Percentiles rank a stretch among this genome's conserved stretches.
Conservation (phyloP, 2,888 invertebrate species). For the Siphonodentalium dalli region DNA sequence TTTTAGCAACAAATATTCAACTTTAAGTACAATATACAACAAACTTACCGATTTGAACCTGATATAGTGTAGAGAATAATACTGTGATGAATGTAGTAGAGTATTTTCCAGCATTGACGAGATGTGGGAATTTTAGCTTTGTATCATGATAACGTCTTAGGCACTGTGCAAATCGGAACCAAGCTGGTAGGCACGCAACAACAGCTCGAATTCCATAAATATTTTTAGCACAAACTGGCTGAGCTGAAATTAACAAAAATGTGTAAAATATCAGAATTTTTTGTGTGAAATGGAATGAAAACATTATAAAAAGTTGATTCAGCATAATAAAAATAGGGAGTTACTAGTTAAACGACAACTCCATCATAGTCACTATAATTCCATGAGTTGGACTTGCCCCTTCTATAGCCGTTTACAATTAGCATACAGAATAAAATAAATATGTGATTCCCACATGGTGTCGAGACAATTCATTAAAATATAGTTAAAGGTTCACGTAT, state of each 20-base stretch:
- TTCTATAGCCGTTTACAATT: too few relatives aligned
- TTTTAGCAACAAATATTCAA: too few relatives aligned
- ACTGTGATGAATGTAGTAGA: slow-evolving; percentile 96
- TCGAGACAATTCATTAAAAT: too few relatives aligned
- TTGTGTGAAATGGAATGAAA: neutral
- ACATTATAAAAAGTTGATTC: too few relatives aligned
- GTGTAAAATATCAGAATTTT: neutral
- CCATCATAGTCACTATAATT: too few relatives aligned
- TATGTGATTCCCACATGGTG: too few relatives aligned
- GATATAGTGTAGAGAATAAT: slow-evolving; percentile 72
- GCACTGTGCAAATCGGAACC: slow-evolving; percentile 98
- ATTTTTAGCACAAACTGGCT: slow-evolving; percentile 48
- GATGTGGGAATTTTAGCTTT: slow-evolving; percentile 76
- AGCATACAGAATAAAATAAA: too few relatives aligned
- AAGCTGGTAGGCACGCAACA: slow-evolving; percentile 92
- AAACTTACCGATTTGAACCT: slow-evolving; percentile 72
- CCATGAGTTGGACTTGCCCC: too few relatives aligned
- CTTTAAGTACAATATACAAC: too few relatives aligned
- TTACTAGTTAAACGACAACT: too few relatives aligned
- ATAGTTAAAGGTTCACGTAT: too few relatives aligned
- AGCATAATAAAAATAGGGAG: too few relatives aligned
- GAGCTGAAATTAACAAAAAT: slow-evolving; percentile 28
- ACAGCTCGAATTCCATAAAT: slow-evolving; percentile 80
- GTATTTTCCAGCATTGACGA: slow-evolving; percentile 98
- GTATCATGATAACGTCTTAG: slow-evolving; percentile 93